These are phyloP conservation scores for Lepeophtheirus salmonis DNA, from an alignment of 1,140 invertebrate species.

Conservation along the genomic window DNA sequence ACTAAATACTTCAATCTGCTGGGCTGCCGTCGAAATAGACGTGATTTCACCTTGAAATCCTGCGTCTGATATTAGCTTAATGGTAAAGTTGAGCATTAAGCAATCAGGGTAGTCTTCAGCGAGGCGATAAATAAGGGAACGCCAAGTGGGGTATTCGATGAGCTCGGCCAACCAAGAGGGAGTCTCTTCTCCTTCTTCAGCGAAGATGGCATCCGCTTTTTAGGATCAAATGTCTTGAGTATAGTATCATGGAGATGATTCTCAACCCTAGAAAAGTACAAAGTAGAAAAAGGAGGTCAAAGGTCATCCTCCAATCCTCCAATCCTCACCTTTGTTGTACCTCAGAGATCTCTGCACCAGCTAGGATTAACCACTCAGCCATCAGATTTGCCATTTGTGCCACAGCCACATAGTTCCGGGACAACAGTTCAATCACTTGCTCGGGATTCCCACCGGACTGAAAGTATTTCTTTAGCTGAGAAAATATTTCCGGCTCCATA, in stretches of 20 bases:
- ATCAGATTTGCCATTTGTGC: conserved; percentile 93
- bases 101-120: conserved; percentile 97
- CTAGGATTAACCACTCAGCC: conserved; percentile 88
- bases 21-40: conserved; percentile 95
- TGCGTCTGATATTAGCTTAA: conserved; percentile 96
- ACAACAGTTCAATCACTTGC: conserved; percentile 70
- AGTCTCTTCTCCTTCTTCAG: conserved; percentile 89
- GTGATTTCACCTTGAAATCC: conserved; percentile 99
- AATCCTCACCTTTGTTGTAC: conserved; percentile 80
- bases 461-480: conserved; percentile 57
- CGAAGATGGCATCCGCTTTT: conserved; percentile 98
- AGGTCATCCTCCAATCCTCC: no score
- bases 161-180: conserved; percentile 94
- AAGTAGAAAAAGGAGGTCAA: no score
- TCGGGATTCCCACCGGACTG: conserved; percentile 90
- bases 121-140: conserved; percentile 85
- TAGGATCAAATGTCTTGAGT: conserved; percentile 89
- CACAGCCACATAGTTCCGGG: conserved; percentile 83
- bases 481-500: conserved; percentile 93
- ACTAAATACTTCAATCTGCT: conserved; percentile 98
- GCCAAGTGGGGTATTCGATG: conserved; percentile 94
- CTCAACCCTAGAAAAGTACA: no score
- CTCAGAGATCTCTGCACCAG: conserved; percentile 75
- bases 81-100: conserved; percentile 95
- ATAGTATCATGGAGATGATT: conserved; percentile 94